Percentiles rank a stretch among this genome's conserved stretches.
phyloP scores from a whole-genome alignment of 2,113 vertebrate species.

The Balaeniceps rex region DNA sequence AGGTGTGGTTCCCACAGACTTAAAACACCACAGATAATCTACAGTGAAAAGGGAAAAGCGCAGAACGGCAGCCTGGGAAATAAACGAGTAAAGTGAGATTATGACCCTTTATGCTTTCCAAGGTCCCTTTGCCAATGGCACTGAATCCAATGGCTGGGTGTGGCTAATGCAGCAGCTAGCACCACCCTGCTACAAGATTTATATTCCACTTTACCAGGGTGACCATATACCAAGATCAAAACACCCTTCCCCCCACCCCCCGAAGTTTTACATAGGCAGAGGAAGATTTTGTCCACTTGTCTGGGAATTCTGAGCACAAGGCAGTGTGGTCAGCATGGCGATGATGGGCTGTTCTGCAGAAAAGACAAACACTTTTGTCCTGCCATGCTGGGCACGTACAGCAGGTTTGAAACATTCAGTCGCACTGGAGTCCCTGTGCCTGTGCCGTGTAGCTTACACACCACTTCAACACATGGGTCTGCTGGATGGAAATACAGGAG shows the following conservation, averaged over 20 bases:
- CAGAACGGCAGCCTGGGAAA: background rate
- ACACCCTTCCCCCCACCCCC: accelerated
- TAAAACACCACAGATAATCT: background rate
- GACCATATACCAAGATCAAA: background rate
- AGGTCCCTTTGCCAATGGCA: background rate
- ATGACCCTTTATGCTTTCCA: background rate
- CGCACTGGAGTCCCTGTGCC: background rate
- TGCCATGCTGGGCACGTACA: background rate
- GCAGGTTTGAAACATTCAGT: background rate
- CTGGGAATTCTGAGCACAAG: background rate
- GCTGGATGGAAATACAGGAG: background rate
- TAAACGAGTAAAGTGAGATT: background rate
- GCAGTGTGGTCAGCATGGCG: background rate
- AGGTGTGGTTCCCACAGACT: background rate
- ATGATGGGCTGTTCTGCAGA: background rate
- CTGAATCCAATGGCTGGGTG: background rate
- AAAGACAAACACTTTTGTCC: background rate
- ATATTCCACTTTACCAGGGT: background rate
- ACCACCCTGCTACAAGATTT: background rate
- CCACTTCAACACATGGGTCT: too few relatives aligned
- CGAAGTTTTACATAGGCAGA: background rate
- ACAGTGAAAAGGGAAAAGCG: background rate
- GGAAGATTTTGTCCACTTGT: background rate
- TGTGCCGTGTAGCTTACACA: accelerated
- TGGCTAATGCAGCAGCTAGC: background rate